phyloP scores from a whole-genome alignment of 2,888 invertebrate genomes.

The Trachelus stipa region DNA sequence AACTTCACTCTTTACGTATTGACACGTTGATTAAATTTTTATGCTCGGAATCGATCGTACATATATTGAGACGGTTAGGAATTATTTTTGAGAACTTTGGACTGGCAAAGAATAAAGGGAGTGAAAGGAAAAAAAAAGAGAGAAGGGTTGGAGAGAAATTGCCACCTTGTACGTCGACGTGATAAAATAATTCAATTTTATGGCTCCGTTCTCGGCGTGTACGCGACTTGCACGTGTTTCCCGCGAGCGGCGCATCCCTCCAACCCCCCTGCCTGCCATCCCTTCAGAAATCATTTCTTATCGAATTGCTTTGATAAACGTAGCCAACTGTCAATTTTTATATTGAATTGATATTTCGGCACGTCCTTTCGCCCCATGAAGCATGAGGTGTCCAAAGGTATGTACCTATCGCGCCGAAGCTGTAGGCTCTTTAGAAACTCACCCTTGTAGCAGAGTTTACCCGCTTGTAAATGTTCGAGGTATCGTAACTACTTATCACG shows the following conservation, averaged over 20 bases:
- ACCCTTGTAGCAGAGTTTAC: background rate
- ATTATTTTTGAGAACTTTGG: background rate
- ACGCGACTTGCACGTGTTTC: background rate
- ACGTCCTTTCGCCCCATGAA: background rate
- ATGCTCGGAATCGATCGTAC: background rate
- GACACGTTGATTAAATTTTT: background rate
- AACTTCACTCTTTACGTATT: background rate
- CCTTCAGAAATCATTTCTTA: background rate
- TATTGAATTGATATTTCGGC: background rate
- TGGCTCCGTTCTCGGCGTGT: background rate
- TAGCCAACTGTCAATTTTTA: background rate
- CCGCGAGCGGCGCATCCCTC: background rate
- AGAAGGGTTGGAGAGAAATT: too few relatives aligned
- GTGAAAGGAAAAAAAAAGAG: too few relatives aligned
- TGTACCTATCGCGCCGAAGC: background rate
- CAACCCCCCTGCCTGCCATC: background rate
- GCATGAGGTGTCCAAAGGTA: background rate
- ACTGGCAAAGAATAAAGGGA: too few relatives aligned
- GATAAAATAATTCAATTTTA: conserved; percentile 2
- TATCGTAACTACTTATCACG: background rate
- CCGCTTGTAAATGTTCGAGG: background rate
- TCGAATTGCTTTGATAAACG: background rate
- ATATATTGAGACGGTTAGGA: background rate
- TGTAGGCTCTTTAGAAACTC: background rate
- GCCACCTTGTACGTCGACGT: background rate